Evolutionary conservation across 2,113 vertebrate species (phyloP).

Genomic region (Oreochromis tanganicae): DNA sequence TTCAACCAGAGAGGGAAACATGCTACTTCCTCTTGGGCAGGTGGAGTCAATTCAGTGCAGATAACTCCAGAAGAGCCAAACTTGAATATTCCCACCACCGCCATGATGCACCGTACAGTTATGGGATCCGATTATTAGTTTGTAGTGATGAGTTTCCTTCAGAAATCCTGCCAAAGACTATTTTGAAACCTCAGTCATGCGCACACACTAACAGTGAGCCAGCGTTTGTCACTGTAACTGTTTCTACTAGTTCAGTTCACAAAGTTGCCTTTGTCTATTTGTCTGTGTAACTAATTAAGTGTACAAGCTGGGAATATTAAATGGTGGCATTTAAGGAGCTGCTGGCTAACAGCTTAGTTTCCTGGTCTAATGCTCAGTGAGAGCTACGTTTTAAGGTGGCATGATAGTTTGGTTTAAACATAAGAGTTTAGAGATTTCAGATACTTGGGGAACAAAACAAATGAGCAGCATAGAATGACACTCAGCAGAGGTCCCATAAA

Average conservation of each 20-base stretch:
- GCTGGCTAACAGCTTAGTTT: background rate
- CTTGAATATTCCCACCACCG: background rate
- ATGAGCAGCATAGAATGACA: too few species aligned
- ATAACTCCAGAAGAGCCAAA: background rate
- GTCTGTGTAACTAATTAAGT: background rate
- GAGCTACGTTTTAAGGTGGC: too few species aligned
- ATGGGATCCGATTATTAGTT: background rate
- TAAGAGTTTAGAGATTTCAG: too few species aligned
- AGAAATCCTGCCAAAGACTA: background rate
- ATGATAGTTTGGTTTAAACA: too few species aligned
- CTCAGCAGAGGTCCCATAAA: too few species aligned
- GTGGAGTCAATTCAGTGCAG: background rate
- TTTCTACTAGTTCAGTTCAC: background rate
- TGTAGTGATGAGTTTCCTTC: background rate
- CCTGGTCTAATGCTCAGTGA: background rate
- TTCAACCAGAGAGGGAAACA: background rate
- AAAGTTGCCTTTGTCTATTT: background rate
- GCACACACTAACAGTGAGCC: background rate
- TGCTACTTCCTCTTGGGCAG: background rate
- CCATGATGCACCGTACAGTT: background rate
- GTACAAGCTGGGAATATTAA: background rate
- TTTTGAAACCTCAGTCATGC: background rate
- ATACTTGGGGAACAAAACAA: too few species aligned
- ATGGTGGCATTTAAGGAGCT: too few species aligned
- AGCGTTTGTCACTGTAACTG: background rate